Conservation (phyloP, 2,888 invertebrate genomes). For the Hesperia comma region DNA sequence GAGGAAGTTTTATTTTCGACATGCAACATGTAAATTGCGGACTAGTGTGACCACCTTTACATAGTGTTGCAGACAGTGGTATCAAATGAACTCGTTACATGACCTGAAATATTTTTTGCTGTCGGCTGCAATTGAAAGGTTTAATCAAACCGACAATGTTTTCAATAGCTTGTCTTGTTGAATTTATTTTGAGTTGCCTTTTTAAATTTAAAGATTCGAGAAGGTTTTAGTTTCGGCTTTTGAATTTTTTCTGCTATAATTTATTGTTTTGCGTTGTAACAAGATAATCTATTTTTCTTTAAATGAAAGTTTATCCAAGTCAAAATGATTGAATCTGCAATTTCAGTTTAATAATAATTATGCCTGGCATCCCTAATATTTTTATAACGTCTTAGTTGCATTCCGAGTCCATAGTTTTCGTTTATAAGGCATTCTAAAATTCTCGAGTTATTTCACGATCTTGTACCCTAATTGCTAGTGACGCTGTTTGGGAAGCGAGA, state of each 20-base stretch:
- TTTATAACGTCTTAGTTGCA: too few relatives aligned
- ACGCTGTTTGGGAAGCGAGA: too few relatives aligned
- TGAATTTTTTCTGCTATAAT: neutral
- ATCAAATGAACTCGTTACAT: slow-evolving; percentile 19
- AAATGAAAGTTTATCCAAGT: too few relatives aligned
- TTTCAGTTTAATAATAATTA: too few relatives aligned
- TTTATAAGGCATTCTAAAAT: too few relatives aligned
- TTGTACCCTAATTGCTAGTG: too few relatives aligned
- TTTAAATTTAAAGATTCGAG: neutral
- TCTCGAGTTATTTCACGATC: too few relatives aligned
- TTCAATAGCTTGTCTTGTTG: slow-evolving; percentile 4
- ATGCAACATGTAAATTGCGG: neutral
- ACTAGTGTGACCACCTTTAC: neutral
- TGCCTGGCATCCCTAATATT: too few relatives aligned
- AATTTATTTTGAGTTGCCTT: neutral
- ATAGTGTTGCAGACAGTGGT: neutral
- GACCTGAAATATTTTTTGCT: slow-evolving; percentile 13
- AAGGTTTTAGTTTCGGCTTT: neutral
- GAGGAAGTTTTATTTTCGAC: neutral
- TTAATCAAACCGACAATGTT: slow-evolving; percentile 8
- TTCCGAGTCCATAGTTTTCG: too few relatives aligned
- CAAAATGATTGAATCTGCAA: too few relatives aligned
- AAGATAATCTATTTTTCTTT: too few relatives aligned
- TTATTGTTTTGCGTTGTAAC: neutral
- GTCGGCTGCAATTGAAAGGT: slow-evolving; percentile 2